These are phyloP conservation scores for Rhinolophus ferrumequinum DNA, from an alignment of 2,113 vertebrate species.

Conservation along the genomic window DNA sequence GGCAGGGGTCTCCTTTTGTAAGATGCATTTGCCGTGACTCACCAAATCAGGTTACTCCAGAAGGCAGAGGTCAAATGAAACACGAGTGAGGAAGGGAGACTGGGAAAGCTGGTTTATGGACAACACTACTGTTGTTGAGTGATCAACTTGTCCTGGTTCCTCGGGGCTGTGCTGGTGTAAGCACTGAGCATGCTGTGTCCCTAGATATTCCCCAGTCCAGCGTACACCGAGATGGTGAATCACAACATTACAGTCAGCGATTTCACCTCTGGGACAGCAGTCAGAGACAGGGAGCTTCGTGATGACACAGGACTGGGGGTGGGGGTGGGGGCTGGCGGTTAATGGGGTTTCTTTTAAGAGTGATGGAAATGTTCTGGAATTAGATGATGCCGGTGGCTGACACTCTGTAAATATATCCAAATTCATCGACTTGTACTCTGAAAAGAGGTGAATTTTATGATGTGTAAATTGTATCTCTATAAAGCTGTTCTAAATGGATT, in stretches of 20 bases:
- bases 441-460: background rate
- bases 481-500: background rate
- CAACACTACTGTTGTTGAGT: background rate
- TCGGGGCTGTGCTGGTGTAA: background rate
- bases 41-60: background rate
- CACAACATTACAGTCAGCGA: background rate
- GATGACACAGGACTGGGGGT: background rate
- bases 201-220: background rate
- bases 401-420: background rate
- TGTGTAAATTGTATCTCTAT: background rate
- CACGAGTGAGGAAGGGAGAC: background rate
- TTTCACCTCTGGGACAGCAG: background rate
- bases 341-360: background rate
- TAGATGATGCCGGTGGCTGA: background rate
- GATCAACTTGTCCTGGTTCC: background rate
- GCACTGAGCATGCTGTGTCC: accelerated
- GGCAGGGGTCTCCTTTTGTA: background rate
- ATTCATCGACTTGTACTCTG: background rate
- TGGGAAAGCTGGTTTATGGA: background rate
- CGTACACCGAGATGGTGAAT: too few relatives aligned
- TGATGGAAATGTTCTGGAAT: background rate
- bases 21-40: background rate
- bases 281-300: background rate
- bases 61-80: background rate
- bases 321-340: background rate